Conservation (phyloP, 2,888 invertebrate genomes). For the Luffia ferchaultella region DNA sequence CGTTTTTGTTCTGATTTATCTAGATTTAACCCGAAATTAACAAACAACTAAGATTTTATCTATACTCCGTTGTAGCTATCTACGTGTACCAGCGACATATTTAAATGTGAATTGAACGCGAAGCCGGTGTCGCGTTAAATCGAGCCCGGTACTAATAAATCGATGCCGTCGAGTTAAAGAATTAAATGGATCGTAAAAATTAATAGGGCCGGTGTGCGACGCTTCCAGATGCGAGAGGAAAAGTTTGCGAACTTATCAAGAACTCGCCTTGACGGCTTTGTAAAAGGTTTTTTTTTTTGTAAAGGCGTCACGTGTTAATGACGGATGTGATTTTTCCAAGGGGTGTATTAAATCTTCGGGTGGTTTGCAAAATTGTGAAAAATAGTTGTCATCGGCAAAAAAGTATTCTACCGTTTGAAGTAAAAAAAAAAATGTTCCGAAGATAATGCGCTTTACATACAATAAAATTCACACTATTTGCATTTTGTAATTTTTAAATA, state of each 20-base stretch:
- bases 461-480: too few relatives aligned
- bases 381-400: too few relatives aligned
- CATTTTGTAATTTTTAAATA: too few relatives aligned
- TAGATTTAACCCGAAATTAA: too few relatives aligned
- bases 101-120: background rate
- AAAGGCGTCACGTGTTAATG: slow-evolving; percentile 49
- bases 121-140: slow-evolving; percentile 31
- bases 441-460: too few relatives aligned
- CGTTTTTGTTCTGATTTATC: too few relatives aligned
- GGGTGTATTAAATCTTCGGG: slow-evolving; percentile 50
- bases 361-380: too few relatives aligned
- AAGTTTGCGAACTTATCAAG: background rate
- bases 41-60: too few relatives aligned
- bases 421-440: too few relatives aligned
- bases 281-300: slow-evolving; percentile 35
- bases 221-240: slow-evolving; percentile 15
- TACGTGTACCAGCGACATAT: background rate
- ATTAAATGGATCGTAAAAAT: slow-evolving; percentile 62
- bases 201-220: slow-evolving; percentile 46
- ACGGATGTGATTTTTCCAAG: slow-evolving; percentile 47
- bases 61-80: background rate
- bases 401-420: too few relatives aligned
- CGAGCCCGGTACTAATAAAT: slow-evolving; percentile 47
- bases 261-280: slow-evolving; percentile 39
- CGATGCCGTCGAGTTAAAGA: slow-evolving; percentile 59